phyloP scores from a whole-genome alignment of 2,113 vertebrate species.

The Paramormyrops kingsleyae region DNA sequence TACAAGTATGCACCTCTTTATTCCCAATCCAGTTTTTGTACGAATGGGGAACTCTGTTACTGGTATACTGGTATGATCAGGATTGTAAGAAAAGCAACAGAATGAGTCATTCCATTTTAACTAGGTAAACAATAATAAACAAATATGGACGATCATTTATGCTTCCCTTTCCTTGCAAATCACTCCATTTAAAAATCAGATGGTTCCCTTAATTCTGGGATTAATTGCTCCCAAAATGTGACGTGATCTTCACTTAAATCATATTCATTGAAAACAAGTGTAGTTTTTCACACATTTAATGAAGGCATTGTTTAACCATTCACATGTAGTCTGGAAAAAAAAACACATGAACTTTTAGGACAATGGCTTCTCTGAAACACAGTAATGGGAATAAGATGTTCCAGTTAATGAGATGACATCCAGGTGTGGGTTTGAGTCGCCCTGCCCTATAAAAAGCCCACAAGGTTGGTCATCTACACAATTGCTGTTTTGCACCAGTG shows the following conservation, averaged over 20 bases:
- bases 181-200: not conserved
- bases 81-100: not conserved
- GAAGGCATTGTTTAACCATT: not conserved
- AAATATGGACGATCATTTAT: not conserved
- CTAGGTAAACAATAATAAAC: not conserved
- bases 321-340: not conserved
- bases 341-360: not conserved
- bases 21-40: not conserved
- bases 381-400: not conserved
- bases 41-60: not conserved
- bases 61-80: not conserved
- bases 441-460: not conserved
- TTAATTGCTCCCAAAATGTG: not conserved
- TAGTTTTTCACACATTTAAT: not conserved
- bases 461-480: not conserved
- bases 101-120: not conserved
- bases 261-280: not conserved
- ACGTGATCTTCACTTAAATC: not conserved
- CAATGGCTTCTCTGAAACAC: not conserved
- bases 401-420: not conserved
- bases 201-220: not conserved
- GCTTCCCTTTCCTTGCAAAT: not conserved
- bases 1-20: not conserved
- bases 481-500: not conserved
- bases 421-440: not conserved